phyloP scores from a whole-genome alignment of 2,113 vertebrate species.

The Cryptomyrus ogoouensis region DNA sequence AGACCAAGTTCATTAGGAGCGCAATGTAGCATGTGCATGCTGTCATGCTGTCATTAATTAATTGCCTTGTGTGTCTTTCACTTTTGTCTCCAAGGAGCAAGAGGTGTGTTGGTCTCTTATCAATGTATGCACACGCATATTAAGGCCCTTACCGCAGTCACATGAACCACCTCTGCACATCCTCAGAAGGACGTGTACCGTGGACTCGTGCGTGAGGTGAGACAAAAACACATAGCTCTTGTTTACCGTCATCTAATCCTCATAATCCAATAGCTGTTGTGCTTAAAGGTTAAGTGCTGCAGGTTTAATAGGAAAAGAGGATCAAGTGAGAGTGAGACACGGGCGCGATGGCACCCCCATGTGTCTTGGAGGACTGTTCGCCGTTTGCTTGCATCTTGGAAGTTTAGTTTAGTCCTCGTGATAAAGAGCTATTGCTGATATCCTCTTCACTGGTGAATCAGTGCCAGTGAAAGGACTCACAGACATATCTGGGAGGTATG shows the following conservation, averaged over 20 bases:
- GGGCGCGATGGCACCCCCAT: slow-evolving; percentile 21
- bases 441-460: background rate
- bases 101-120: background rate
- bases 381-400: background rate
- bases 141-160: background rate
- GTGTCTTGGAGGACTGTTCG: slow-evolving; percentile 6
- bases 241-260: slow-evolving; percentile 51
- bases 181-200: background rate
- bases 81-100: background rate
- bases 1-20: background rate
- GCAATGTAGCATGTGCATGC: background rate
- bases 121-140: background rate
- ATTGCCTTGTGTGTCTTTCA: background rate
- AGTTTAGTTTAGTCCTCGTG: background rate
- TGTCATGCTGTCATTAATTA: background rate
- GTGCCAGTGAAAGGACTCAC: background rate
- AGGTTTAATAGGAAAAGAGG: slow-evolving; percentile 42
- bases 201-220: slow-evolving; percentile 27
- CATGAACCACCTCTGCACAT: slow-evolving; percentile 24
- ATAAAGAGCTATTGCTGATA: background rate
- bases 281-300: slow-evolving; percentile 33
- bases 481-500: background rate
- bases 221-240: slow-evolving; percentile 43
- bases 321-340: slow-evolving; percentile 36
- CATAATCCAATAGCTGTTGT: slow-evolving; percentile 51